Evolutionary conservation across 2,113 vertebrate genomes (phyloP).

Genomic region (Chaetorhynchus papuensis): DNA sequence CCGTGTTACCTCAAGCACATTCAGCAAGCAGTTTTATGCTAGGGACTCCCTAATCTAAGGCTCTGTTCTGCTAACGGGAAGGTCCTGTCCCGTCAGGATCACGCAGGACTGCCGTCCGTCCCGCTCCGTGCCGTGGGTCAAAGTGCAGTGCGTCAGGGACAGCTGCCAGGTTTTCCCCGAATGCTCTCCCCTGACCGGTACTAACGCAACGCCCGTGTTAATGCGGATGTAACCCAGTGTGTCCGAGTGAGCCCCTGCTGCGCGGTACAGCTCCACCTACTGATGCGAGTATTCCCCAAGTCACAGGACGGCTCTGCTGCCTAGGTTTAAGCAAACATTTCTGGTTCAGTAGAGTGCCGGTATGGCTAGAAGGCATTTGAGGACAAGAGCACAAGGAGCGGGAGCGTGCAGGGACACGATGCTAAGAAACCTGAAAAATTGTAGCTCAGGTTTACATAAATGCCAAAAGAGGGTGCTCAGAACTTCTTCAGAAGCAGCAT

Average conservation of each 20-base stretch:
- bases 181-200: rapidly evolving
- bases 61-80: not conserved
- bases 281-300: not conserved
- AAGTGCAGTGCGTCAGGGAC: not conserved
- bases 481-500: not conserved
- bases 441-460: not conserved
- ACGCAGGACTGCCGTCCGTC: not conserved
- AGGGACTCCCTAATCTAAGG: rapidly evolving
- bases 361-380: not conserved
- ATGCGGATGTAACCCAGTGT: rapidly evolving
- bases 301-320: not conserved
- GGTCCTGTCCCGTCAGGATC: not conserved
- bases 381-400: not conserved
- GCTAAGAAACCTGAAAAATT: not conserved
- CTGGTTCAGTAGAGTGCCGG: not conserved
- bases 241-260: not conserved
- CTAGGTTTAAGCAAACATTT: not conserved
- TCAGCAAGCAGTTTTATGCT: not conserved
- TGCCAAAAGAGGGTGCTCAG: not conserved
- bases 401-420: not conserved
- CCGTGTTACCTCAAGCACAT: not conserved
- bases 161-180: not conserved
- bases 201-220: not conserved
- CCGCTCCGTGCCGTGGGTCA: rapidly evolving
- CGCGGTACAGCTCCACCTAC: not conserved